phyloP scores from a whole-genome alignment of 2,797 vertebrate genomes.

The Epinephelus coioides region DNA sequence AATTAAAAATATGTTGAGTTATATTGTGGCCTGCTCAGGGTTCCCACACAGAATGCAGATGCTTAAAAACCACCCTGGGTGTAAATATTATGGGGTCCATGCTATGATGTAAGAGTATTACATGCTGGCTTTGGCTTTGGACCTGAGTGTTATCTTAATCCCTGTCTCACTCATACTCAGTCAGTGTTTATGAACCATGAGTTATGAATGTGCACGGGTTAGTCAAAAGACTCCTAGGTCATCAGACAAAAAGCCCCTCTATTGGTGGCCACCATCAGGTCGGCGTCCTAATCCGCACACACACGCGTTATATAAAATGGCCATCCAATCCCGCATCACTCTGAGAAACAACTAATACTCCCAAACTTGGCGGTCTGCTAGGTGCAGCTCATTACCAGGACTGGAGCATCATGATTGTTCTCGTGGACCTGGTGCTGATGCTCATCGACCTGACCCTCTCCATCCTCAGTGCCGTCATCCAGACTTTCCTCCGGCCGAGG shows the following conservation, averaged over 20 bases:
- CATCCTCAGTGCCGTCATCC: constrained; percentile 72
- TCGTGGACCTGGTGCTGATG: constrained; percentile 81
- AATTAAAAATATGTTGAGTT: neutral
- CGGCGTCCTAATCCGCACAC: constrained; percentile 69
- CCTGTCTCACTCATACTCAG: constrained; percentile 17
- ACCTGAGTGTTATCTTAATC: constrained; percentile 33
- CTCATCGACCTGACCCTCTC: constrained; percentile 71
- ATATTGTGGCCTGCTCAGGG: neutral
- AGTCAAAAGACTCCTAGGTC: constrained; percentile 31
- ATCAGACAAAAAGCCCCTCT: constrained; percentile 64
- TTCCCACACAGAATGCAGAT: neutral
- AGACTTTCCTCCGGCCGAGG: constrained; percentile 72
- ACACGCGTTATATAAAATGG: constrained; percentile 76
- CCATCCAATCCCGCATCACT: constrained; percentile 44
- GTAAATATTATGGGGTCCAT: too few relatives aligned
- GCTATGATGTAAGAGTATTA: too few relatives aligned
- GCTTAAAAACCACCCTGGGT: neutral
- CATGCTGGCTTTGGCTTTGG: neutral
- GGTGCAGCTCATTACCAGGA: neutral
- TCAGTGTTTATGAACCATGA: constrained; percentile 18
- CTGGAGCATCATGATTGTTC: constrained; percentile 66
- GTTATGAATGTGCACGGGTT: constrained; percentile 54
- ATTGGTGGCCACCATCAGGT: constrained; percentile 59
- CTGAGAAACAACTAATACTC: neutral
- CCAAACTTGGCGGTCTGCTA: constrained; percentile 1